Conservation (phyloP, 2,888 invertebrate genomes). For the Mythimna lalbum region DNA sequence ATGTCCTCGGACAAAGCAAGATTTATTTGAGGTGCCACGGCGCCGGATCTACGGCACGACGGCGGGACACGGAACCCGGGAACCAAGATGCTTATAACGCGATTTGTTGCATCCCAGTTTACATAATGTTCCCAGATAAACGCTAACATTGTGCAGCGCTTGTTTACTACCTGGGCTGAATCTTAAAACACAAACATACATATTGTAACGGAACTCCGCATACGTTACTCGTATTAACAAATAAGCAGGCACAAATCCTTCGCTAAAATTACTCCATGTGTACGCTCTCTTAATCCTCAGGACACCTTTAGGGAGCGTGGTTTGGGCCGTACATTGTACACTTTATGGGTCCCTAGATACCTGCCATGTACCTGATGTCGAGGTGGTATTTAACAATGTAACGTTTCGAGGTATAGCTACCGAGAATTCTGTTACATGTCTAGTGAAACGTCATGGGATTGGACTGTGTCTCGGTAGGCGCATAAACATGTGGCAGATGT, state of each 20-base stretch:
- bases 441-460: constrained; percentile 34
- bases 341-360: constrained; percentile 53
- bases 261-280: constrained; percentile 49
- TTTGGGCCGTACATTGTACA: constrained; percentile 50
- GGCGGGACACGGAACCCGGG: constrained; percentile 57
- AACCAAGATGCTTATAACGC: constrained; percentile 64
- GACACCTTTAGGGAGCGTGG: constrained; percentile 58
- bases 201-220: constrained; percentile 43
- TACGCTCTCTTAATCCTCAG: constrained; percentile 52
- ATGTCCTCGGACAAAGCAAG: constrained; percentile 83
- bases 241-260: constrained; percentile 55
- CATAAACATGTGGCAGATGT: constrained; percentile 28
- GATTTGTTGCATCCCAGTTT: constrained; percentile 59
- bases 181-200: constrained; percentile 46
- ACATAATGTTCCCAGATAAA: constrained; percentile 56
- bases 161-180: constrained; percentile 49
- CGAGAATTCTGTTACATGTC: constrained; percentile 33
- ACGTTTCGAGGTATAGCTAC: constrained; percentile 23
- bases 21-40: constrained; percentile 80
- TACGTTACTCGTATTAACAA: constrained; percentile 44
- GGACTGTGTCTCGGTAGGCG: constrained; percentile 17
- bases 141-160: constrained; percentile 39
- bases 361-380: constrained; percentile 44
- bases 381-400: constrained; percentile 57
- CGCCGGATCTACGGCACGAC: constrained; percentile 67